Conservation (phyloP, 2,797 vertebrate species). For the Chiroxiphia lanceolata region DNA sequence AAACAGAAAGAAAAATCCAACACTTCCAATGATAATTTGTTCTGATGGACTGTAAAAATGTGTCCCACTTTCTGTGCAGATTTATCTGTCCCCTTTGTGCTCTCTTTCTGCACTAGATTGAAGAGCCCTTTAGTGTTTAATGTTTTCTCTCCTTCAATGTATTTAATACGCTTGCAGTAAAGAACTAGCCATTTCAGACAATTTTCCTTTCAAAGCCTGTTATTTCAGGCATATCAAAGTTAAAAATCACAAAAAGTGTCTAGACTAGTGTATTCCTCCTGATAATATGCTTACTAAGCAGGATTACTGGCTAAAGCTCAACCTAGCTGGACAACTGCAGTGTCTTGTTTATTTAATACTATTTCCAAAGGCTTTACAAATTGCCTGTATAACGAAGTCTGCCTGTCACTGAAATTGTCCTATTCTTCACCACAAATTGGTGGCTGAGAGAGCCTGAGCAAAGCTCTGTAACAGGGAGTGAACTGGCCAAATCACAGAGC, state of each 20-base stretch:
- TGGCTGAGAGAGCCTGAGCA: background rate
- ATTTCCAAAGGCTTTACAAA: conserved; percentile 31
- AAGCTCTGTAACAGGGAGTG: accelerated
- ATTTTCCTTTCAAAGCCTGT: conserved; percentile 57
- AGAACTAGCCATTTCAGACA: conserved; percentile 42
- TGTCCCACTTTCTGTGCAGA: background rate
- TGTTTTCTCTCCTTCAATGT: conserved; percentile 10
- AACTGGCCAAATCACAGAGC: background rate
- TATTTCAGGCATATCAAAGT: conserved; percentile 52
- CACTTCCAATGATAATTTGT: background rate
- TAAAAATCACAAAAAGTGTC: conserved; percentile 53
- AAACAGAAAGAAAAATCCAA: background rate
- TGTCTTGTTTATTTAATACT: conserved; percentile 28
- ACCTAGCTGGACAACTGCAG: conserved; percentile 42
- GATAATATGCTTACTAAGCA: conserved; percentile 28
- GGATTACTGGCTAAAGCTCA: conserved; percentile 48
- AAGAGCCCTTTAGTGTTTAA: conserved; percentile 5
- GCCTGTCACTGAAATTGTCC: background rate
- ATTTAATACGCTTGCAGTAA: conserved; percentile 5
- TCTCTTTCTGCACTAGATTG: background rate
- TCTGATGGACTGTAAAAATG: background rate
- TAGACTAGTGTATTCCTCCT: conserved; percentile 23
- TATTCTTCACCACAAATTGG: background rate
- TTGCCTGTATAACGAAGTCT: background rate
- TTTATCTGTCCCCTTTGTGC: background rate